Percentiles rank a stretch among this genome's conserved stretches.
Evolutionary conservation across 2,113 vertebrate species (phyloP).

Genomic region (Panthera leo): DNA sequence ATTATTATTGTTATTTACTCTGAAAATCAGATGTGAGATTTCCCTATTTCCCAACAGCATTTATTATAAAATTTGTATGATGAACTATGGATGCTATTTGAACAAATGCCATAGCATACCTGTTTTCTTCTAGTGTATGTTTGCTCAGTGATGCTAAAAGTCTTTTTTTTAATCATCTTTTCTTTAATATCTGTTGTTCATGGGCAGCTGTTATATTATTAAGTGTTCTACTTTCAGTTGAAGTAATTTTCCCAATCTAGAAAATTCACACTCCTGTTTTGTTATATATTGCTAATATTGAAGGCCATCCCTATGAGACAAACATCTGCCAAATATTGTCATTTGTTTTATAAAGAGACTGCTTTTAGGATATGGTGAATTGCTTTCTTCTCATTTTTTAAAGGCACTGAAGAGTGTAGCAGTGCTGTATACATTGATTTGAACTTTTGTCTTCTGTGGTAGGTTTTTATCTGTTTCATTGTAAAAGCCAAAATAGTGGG

Average conservation of each 20-base stretch:
- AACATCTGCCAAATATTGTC: constrained; percentile 29
- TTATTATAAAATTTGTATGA: neutral
- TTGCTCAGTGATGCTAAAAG: neutral
- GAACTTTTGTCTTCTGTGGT: constrained; percentile 15
- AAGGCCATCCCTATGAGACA: neutral
- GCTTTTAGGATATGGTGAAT: constrained; percentile 56
- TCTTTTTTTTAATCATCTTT: neutral
- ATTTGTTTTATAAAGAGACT: constrained; percentile 54
- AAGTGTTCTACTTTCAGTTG: constrained; percentile 20
- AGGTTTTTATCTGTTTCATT: constrained; percentile 40
- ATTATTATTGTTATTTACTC: neutral
- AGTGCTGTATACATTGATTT: constrained; percentile 53
- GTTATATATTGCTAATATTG: neutral
- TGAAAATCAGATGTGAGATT: neutral
- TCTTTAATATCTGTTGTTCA: neutral
- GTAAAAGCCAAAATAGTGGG: neutral
- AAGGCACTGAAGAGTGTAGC: neutral
- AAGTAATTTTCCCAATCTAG: constrained; percentile 43
- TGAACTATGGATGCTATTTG: neutral
- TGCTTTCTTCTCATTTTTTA: constrained; percentile 21
- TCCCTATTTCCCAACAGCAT: neutral
- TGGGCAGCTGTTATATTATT: constrained; percentile 47
- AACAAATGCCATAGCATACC: neutral
- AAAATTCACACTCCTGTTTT: constrained; percentile 30
- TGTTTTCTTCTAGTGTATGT: neutral